Base-by-base conservation (phyloP, 2,888 invertebrate genomes). In the Archips crataeganus region DNA sequence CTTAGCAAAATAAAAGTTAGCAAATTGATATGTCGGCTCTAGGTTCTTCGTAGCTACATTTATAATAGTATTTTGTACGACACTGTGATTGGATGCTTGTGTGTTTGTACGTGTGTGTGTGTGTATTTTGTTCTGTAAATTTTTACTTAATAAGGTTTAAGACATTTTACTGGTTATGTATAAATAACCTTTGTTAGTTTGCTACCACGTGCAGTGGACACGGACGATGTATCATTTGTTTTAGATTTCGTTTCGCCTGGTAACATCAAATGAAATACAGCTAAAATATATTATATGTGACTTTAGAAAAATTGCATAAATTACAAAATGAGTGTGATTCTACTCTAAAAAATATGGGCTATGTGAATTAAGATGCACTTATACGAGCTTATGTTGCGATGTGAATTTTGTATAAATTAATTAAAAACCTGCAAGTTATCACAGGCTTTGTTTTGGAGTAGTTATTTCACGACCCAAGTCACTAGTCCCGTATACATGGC, bases 111-210 rank as follows among this genome's bases (percentile, higher is more conserved):
- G 76, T 75, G 77, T 70, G 76, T 75, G 77, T 70, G 74, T 63
- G 69, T 72, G 75, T 71, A 57, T 69, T 75, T 76, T 78, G 78
- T 79, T 82, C 75, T 88, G 87, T 88, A 87, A 86, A 87, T 87
- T 88, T 86, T 82, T 88, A 89, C 84, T 85, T 85, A 84, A 83
- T 90, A 90, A 89, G 90, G 85, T 85, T 83, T 89, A 87, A 84
- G 72, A 76, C 68, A 51, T 64, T 74, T 70, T 75, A 75, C 75
- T 67, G 54, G 60, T 66, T 70, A 65, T 69, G 47, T 68, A 47
- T 68, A 68, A 51, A 65, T 61, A 68, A 54, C 61, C n/a, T 34
- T 51, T 60, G 65, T 71, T 64, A 73, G 45, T 59, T 69, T 59
- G 32, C 62, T 32, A 64, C 63, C 15, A 59, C 64, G n/a, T 69